phyloP scores from a whole-genome alignment of 2,113 vertebrate species.

The Syrrhaptes paradoxus region DNA sequence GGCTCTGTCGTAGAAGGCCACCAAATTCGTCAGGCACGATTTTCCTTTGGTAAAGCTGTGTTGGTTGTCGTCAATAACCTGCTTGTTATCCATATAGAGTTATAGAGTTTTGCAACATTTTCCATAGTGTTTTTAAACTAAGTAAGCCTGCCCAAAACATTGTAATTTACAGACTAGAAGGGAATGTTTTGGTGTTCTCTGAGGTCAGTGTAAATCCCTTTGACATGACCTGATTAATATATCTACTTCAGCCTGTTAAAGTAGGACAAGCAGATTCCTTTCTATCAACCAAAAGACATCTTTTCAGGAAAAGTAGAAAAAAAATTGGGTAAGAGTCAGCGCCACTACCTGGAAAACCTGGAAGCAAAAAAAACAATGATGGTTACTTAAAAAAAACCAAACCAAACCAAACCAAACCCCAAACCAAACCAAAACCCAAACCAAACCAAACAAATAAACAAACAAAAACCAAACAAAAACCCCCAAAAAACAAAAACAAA shows the following conservation, averaged over 20 bases:
- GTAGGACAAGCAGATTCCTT: background rate
- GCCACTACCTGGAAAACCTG: conserved; percentile 38
- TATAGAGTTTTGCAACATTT: background rate
- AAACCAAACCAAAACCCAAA: too few relatives aligned
- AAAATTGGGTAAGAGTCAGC: background rate
- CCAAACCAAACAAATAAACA: too few relatives aligned
- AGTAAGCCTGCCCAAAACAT: background rate
- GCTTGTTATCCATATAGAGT: too few relatives aligned
- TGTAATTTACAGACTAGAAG: background rate
- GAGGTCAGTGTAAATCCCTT: conserved; percentile 4
- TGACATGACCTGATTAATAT: background rate
- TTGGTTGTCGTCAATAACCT: too few relatives aligned
- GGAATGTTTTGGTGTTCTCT: conserved; percentile 19
- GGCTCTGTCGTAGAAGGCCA: too few relatives aligned
- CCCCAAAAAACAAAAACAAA: background rate
- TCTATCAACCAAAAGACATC: background rate
- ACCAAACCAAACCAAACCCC: too few relatives aligned
- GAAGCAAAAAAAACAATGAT: background rate
- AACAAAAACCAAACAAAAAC: too few relatives aligned
- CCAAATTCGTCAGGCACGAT: too few relatives aligned
- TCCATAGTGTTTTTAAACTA: background rate
- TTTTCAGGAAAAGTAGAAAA: background rate
- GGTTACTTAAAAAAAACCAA: background rate
- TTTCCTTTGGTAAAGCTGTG: too few relatives aligned
- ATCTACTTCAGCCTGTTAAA: conserved; percentile 22